These are phyloP conservation scores for Aspidiotus rigidus DNA, from an alignment of 2,888 invertebrate genomes.

Conservation along the genomic window DNA sequence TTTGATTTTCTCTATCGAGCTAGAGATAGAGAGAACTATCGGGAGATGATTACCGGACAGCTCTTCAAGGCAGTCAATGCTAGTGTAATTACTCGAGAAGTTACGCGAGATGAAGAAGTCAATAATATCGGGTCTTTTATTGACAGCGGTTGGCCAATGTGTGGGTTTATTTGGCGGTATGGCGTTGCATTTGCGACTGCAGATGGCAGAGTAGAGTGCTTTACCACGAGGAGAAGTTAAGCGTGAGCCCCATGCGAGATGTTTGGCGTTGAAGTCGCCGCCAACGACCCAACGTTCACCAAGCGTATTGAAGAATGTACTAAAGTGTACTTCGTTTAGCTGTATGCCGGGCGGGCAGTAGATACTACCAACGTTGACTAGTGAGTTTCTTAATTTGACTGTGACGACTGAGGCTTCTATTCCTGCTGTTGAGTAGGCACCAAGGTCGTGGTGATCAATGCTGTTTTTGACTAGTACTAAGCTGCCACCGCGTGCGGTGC, in stretches of 20 bases:
- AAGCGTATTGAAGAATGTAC: slow-evolving; percentile 4
- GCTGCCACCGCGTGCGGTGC: not conserved
- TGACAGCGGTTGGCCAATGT: slow-evolving; percentile 37
- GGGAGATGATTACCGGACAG: not conserved
- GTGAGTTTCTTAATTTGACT: not conserved
- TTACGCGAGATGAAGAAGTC: slow-evolving; percentile 37
- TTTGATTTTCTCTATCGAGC: not conserved
- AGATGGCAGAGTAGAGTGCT: slow-evolving; percentile 7
- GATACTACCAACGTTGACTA: slow-evolving; percentile 8
- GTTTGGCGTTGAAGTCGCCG: slow-evolving; percentile 34
- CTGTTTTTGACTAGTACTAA: slow-evolving; percentile 7
- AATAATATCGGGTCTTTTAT: slow-evolving; percentile 36
- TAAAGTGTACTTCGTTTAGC: not conserved
- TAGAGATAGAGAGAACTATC: not conserved
- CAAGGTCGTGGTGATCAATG: not conserved
- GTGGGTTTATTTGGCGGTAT: slow-evolving; percentile 37
- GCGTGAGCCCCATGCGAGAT: slow-evolving; percentile 38
- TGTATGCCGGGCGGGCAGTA: slow-evolving; percentile 8
- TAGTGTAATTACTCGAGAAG: slow-evolving; percentile 13
- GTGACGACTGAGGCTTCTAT: slow-evolving; percentile 2
- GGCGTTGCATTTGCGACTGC: not conserved
- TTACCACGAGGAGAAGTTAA: slow-evolving; percentile 33
- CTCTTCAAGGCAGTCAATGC: not conserved
- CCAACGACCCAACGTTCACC: not conserved
- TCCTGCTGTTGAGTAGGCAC: slow-evolving; percentile 4